These are phyloP conservation scores for Misgurnus anguillicaudatus DNA, from an alignment of 2,113 vertebrate genomes.

Conservation along the genomic window DNA sequence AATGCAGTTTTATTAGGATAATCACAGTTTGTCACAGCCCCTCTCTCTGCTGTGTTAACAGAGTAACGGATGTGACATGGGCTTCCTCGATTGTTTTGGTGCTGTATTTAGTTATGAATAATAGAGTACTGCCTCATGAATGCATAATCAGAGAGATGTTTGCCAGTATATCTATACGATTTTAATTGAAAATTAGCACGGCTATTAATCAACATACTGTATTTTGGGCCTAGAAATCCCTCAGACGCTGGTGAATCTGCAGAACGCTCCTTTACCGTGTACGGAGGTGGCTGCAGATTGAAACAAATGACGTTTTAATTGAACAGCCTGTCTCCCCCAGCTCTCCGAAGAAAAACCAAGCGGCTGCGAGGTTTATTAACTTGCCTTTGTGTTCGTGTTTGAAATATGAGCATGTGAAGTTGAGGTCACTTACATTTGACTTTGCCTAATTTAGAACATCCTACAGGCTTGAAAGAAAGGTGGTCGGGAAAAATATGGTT, in stretches of 20 bases:
- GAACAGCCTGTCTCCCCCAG: slow-evolving; percentile 5
- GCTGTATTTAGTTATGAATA: slow-evolving; percentile 37
- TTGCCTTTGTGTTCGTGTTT: slow-evolving; percentile 57
- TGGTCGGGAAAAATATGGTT: background rate
- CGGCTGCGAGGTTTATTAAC: slow-evolving; percentile 49
- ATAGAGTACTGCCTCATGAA: slow-evolving; percentile 31
- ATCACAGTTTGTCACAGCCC: slow-evolving; percentile 65
- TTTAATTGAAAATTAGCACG: slow-evolving; percentile 45
- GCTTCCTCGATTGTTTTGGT: slow-evolving; percentile 5
- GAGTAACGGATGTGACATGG: slow-evolving; percentile 52
- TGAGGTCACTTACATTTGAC: slow-evolving; percentile 65
- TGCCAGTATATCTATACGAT: slow-evolving; percentile 37
- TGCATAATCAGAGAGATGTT: slow-evolving; percentile 41
- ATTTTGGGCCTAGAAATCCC: slow-evolving; percentile 27
- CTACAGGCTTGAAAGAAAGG: slow-evolving; percentile 34
- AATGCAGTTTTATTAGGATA: slow-evolving; percentile 60
- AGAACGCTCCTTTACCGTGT: background rate
- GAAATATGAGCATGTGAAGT: slow-evolving; percentile 63
- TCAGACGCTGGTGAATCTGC: slow-evolving; percentile 3
- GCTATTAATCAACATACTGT: slow-evolving; percentile 44
- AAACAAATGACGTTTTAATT: slow-evolving; percentile 35
- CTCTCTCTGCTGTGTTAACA: slow-evolving; percentile 69
- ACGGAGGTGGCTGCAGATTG: background rate
- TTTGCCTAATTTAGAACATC: slow-evolving; percentile 60
- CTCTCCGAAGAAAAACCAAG: slow-evolving; percentile 30